phyloP scores from a whole-genome alignment of 2,888 invertebrate genomes.

The Ceramica pisi region DNA sequence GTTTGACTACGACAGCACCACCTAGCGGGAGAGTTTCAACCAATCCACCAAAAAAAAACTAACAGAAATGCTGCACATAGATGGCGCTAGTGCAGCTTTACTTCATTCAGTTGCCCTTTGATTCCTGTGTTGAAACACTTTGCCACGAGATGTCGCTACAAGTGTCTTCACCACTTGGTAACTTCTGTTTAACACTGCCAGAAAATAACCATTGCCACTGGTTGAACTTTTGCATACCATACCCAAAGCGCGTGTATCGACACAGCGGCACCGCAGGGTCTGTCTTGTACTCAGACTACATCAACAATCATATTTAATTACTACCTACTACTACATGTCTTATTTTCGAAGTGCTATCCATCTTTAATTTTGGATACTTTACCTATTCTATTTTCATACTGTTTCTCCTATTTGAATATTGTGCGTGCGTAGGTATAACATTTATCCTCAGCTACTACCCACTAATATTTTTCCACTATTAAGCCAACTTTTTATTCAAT shows the following conservation, averaged over 20 bases:
- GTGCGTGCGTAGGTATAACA: no score
- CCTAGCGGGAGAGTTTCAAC: not conserved
- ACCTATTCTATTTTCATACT: no score
- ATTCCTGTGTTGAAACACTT: not conserved
- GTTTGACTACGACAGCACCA: not conserved
- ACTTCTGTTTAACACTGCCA: not conserved
- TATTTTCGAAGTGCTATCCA: no score
- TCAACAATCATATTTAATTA: no score
- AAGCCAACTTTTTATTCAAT: no score
- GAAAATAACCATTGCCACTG: not conserved
- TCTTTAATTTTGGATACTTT: no score
- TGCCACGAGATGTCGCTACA: not conserved
- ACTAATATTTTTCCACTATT: no score
- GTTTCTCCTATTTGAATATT: no score
- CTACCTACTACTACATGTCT: no score
- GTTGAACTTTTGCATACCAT: not conserved
- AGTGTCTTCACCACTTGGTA: not conserved
- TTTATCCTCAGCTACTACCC: no score
- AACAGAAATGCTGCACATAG: not conserved
- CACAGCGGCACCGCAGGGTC: not conserved
- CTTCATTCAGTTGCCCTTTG: not conserved
- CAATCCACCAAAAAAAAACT: no score
- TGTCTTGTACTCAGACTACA: not conserved
- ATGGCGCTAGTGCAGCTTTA: not conserved
- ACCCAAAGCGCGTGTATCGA: not conserved